phyloP scores from a whole-genome alignment of 2,888 invertebrate genomes.

The Leucophenga maculata region DNA sequence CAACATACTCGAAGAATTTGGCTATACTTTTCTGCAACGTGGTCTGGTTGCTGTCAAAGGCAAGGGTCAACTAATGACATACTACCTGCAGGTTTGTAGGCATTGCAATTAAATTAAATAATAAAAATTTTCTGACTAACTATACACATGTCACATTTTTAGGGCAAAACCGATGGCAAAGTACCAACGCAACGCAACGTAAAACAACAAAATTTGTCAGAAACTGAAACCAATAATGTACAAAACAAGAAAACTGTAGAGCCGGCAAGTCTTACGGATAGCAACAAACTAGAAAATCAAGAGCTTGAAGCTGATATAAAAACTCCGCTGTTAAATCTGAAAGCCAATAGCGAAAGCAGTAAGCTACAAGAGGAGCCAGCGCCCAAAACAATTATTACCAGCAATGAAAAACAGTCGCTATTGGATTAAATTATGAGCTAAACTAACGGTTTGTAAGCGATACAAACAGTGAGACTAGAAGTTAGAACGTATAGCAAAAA shows the following conservation, averaged over 20 bases:
- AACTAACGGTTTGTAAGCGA: background rate
- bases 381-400: background rate
- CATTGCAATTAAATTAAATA: background rate
- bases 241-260: constrained; percentile 21
- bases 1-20: constrained; percentile 88
- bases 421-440: constrained; percentile 43
- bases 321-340: constrained; percentile 64
- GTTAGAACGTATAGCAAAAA: background rate
- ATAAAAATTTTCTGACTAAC: background rate
- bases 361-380: constrained; percentile 33
- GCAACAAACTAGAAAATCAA: constrained; percentile 42
- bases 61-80: constrained; percentile 96
- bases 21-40: constrained; percentile 93
- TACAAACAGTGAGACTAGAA: background rate
- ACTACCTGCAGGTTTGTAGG: constrained; percentile 83
- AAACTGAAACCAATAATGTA: constrained; percentile 43
- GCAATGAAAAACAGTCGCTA: constrained; percentile 53
- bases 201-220: constrained; percentile 36
- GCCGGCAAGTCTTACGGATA: constrained; percentile 22
- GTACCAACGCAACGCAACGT: constrained; percentile 34
- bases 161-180: constrained; percentile 57
- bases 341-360: constrained; percentile 48
- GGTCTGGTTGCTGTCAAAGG: constrained; percentile 97
- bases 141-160: constrained; percentile 3
- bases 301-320: constrained; percentile 65